Evolutionary conservation across 2,888 invertebrate genomes (phyloP), one percentile per base, ranked within the genome.

Genomic region (Chelonus formosanus): DNA sequence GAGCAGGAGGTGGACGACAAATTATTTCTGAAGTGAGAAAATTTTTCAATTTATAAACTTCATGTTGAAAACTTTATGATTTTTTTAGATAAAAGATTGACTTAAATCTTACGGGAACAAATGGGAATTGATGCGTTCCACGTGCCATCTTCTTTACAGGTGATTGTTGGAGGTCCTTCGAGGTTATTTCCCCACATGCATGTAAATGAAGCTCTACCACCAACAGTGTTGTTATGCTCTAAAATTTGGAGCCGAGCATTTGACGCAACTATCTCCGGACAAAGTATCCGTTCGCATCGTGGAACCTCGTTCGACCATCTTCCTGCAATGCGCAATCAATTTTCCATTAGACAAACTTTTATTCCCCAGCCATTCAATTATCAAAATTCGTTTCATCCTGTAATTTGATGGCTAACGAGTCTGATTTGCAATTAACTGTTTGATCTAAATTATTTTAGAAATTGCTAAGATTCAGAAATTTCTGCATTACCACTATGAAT

Each of bases 171-270:
- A 54, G 90, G 87, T 7, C 95, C 95, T 60, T 88, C 86, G 60
- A 95, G 87, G 69, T 90, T 87, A 83, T 94, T 93, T 64, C 95
- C 94, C 91, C 93, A 93, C 70, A 93, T 89, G 80, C 95, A 95
- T 71, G 90, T 89, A 86, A 95, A 95, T 73, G 92, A 88, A 8
- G 92, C 93, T 60, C 91, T 88, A 5, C 93, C 93, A 61, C 93
- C 93, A 76, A 90, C 92, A 74, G 91, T 92, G 68, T 92, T 90
- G 85, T 94, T 94, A 83, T 92, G 89, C 78, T 93, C 93, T 68
- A 92, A 88, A 70, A 94, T 85, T 77, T 89, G 90, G 55, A 95
- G 86, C 80, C 92, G 91, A 0, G 91, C 89, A 74, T 92, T 92
- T 53, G 89, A 86, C 4, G 90, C 85, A 10, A 88, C 88, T 69